These are phyloP conservation scores for Metallyticus violacea DNA, from an alignment of 2,888 invertebrate genomes.

Conservation along the genomic window DNA sequence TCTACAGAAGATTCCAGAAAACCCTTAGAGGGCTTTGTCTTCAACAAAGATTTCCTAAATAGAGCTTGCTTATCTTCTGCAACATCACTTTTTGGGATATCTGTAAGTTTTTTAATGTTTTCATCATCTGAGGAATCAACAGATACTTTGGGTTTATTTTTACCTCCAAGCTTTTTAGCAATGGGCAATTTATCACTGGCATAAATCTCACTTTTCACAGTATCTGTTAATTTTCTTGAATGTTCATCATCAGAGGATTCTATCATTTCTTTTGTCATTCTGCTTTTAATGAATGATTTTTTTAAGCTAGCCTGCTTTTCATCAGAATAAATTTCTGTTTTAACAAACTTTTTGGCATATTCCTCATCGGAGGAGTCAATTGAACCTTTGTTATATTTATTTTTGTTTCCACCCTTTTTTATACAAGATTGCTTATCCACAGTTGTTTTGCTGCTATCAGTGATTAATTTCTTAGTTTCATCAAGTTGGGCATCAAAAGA, in stretches of 20 bases:
- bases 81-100: constrained; percentile 40
- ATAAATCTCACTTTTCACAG: constrained; percentile 19
- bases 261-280: constrained; percentile 27
- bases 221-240: constrained; percentile 20
- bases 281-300: constrained; percentile 30
- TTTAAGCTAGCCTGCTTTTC: constrained; percentile 39
- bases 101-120: constrained; percentile 38
- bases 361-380: constrained; percentile 35
- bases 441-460: constrained; percentile 10
- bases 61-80: constrained; percentile 36
- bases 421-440: constrained; percentile 40
- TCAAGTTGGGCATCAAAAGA: constrained; percentile 17
- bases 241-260: constrained; percentile 31
- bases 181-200: constrained; percentile 20
- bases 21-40: constrained; percentile 13
- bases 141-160: constrained; percentile 20
- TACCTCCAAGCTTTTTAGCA: constrained; percentile 13
- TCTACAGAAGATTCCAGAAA: constrained; percentile 16
- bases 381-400: constrained; percentile 32
- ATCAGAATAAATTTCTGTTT: constrained; percentile 40
- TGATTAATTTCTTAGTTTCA: constrained; percentile 19
- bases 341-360: constrained; percentile 40
- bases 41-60: constrained; percentile 23
- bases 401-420: constrained; percentile 21
- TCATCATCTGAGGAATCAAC: constrained; percentile 30